phyloP scores from a whole-genome alignment of 2,888 invertebrate species.

The Drosophila lutescens region DNA sequence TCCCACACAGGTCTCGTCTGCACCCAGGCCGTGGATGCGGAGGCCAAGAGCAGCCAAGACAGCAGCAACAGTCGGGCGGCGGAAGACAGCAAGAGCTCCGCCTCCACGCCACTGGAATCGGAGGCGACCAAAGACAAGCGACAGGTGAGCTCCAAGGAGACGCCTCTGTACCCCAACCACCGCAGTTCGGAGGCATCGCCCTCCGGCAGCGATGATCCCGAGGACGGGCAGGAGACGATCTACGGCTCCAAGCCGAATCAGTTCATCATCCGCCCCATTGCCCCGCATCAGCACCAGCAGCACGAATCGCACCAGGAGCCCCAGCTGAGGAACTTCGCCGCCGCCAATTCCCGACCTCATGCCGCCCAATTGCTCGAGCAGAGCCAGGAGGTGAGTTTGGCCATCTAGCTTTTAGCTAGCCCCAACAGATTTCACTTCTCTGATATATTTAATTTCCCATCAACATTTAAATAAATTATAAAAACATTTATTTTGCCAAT shows the following conservation, averaged over 20 bases:
- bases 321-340: slow-evolving; percentile 82
- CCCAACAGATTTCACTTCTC: background rate
- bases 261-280: slow-evolving; percentile 82
- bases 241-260: slow-evolving; percentile 82
- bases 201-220: slow-evolving; percentile 78
- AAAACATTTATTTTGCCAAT: too few species aligned
- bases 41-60: slow-evolving; percentile 56
- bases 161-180: slow-evolving; percentile 81
- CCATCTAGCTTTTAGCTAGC: too few species aligned
- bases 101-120: slow-evolving; percentile 49
- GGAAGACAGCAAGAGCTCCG: slow-evolving; percentile 40
- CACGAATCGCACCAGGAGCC: slow-evolving; percentile 79
- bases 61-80: slow-evolving; percentile 36
- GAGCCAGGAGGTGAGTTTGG: slow-evolving; percentile 82
- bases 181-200: slow-evolving; percentile 60
- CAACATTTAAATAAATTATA: too few species aligned
- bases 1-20: slow-evolving; percentile 59
- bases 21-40: slow-evolving; percentile 57
- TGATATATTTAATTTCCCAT: too few species aligned
- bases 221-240: slow-evolving; percentile 82
- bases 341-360: slow-evolving; percentile 79
- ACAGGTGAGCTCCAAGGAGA: slow-evolving; percentile 81
- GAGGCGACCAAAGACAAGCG: slow-evolving; percentile 82
- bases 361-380: slow-evolving; percentile 82
- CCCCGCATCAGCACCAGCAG: slow-evolving; percentile 81